Percentiles rank a stretch among this genome's conserved stretches.
phyloP scores from a whole-genome alignment of 2,888 invertebrate genomes.

The Acheta domesticus region DNA sequence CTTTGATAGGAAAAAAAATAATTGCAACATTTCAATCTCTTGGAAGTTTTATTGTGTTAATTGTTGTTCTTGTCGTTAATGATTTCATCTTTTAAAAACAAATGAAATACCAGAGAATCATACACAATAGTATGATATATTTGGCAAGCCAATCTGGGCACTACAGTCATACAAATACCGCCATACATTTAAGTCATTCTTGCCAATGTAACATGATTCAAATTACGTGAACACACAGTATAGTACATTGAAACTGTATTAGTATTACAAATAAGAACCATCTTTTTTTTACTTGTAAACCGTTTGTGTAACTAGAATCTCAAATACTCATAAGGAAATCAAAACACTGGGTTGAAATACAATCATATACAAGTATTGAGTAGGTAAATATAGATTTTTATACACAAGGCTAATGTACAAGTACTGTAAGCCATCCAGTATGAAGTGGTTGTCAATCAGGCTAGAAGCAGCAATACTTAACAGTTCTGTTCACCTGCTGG shows the following conservation, averaged over 20 bases:
- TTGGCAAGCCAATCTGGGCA: conserved; percentile 18
- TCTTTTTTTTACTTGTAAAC: neutral
- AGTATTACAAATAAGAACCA: conserved; percentile 18
- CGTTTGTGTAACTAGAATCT: conserved; percentile 2
- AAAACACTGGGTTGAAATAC: conserved; percentile 2
- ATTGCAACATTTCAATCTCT: neutral
- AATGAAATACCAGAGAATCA: conserved; percentile 18
- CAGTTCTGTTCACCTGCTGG: conserved; percentile 11
- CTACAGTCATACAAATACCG: conserved; percentile 18
- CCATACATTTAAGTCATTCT: conserved; percentile 1
- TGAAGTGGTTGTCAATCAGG: conserved; percentile 7
- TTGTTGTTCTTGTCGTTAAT: neutral
- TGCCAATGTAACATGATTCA: neutral
- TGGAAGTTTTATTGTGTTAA: conserved; percentile 18
- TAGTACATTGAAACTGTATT: conserved; percentile 9
- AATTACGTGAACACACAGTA: conserved; percentile 18
- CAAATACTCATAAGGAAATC: neutral
- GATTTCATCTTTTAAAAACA: neutral
- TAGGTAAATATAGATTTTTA: conserved; percentile 1
- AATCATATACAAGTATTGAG: conserved; percentile 18
- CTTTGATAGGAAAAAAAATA: neutral
- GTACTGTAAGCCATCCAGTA: conserved; percentile 18
- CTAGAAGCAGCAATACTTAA: conserved; percentile 6
- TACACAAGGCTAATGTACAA: conserved; percentile 18
- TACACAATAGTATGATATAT: neutral